phyloP scores from a whole-genome alignment of 2,888 invertebrate species.

The Meta bourneti region DNA sequence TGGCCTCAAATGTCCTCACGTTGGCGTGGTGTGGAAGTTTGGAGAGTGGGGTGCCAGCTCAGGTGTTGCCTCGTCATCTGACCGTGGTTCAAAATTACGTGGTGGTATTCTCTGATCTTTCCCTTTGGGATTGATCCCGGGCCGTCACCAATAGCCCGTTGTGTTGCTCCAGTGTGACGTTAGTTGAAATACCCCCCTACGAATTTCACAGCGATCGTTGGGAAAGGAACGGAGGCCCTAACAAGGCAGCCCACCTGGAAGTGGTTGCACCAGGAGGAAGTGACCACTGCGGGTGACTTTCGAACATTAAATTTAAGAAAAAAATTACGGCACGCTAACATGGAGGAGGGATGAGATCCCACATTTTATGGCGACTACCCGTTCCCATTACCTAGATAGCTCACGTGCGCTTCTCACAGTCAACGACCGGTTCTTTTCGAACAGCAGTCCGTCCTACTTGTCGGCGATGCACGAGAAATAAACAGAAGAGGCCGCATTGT shows the following conservation, averaged over 20 bases:
- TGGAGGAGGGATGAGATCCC: not conserved
- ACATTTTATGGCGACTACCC: not conserved
- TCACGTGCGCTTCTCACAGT: conserved; percentile 11
- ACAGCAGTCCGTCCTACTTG: conserved; percentile 43
- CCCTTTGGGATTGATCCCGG: too few species aligned
- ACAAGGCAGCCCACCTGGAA: not conserved
- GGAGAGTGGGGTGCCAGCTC: too few species aligned
- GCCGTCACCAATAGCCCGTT: too few species aligned
- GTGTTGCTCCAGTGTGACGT: too few species aligned
- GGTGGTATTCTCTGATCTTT: too few species aligned
- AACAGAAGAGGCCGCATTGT: conserved; percentile 33
- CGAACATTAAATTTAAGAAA: too few species aligned
- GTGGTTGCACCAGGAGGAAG: conserved; percentile 8
- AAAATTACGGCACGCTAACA: not conserved
- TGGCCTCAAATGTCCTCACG: too few species aligned
- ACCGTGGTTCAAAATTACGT: too few species aligned
- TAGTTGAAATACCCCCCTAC: too few species aligned
- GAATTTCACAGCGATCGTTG: too few species aligned
- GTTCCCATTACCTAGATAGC: conserved; percentile 53
- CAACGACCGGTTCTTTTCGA: conserved; percentile 47
- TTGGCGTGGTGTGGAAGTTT: too few species aligned
- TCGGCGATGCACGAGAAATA: conserved; percentile 27
- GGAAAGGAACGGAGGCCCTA: not conserved
- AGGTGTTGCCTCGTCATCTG: too few species aligned
- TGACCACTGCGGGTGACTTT: not conserved